A percentile compares a stretch with the other conserved stretches of the same genome.
Conservation (phyloP, 2,888 invertebrate species). For the Dioctria linearis region DNA sequence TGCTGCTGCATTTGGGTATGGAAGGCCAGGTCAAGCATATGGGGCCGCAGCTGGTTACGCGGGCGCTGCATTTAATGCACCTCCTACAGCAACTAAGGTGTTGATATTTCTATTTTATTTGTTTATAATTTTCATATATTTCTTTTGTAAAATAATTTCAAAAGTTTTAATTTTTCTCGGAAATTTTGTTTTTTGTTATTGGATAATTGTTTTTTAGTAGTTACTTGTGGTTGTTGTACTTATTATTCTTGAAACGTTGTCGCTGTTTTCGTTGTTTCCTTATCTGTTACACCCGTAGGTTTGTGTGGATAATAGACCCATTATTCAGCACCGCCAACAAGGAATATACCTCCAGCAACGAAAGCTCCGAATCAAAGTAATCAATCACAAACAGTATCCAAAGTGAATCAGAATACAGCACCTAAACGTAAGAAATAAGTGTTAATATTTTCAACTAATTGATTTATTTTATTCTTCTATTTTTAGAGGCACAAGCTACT, state of each 20-base stretch:
- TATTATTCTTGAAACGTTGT: conserved; percentile 29
- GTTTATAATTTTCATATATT: conserved; percentile 16
- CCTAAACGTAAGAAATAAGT: conserved; percentile 74
- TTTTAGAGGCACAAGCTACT: conserved; percentile 69
- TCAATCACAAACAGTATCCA: conserved; percentile 61
- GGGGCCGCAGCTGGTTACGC: conserved; percentile 78
- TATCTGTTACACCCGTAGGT: conserved; percentile 54
- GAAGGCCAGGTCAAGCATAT: conserved; percentile 78
- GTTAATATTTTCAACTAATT: conserved; percentile 29
- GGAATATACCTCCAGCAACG: conserved; percentile 75
- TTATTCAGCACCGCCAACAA: conserved; percentile 76
- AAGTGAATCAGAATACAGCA: conserved; percentile 60
- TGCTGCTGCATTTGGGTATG: conserved; percentile 79
- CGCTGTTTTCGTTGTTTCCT: conserved; percentile 54
- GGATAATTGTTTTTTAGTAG: not conserved
- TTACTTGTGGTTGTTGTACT: conserved; percentile 7
- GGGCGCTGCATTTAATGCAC: conserved; percentile 71
- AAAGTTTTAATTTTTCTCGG: not conserved
- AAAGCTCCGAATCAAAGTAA: conserved; percentile 71
- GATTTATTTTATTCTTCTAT: not conserved
- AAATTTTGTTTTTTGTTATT: conserved; percentile 17
- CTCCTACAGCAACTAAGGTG: conserved; percentile 67
- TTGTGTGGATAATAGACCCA: conserved; percentile 64
- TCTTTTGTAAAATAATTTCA: not conserved
- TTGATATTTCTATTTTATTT: conserved; percentile 58